A percentile compares a stretch with the other conserved stretches of the same genome.
Evolutionary conservation across 2,888 invertebrate species (phyloP).

Genomic region (Lydus trimaculatus): DNA sequence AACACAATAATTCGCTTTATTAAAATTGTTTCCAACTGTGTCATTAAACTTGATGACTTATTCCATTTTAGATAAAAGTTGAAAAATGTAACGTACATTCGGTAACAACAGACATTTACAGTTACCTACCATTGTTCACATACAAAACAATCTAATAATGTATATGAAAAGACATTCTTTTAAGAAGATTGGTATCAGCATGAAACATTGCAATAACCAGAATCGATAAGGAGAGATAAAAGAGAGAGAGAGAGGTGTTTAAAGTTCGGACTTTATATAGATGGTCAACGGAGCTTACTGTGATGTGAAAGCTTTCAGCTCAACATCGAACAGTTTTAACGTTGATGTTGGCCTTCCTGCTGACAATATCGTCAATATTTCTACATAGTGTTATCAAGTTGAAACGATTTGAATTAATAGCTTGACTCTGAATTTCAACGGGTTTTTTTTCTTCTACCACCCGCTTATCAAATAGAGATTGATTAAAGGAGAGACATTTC

Average conservation of each 20-base stretch:
- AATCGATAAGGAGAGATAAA: constrained; percentile 25
- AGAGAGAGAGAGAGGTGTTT: constrained; percentile 35
- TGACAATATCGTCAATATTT: constrained; percentile 39
- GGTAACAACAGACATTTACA: too few species aligned
- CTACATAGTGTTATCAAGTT: constrained; percentile 26
- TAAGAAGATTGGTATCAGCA: constrained; percentile 9
- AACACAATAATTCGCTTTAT: not conserved
- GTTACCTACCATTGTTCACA: not conserved
- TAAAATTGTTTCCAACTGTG: not conserved
- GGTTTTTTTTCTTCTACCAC: not conserved
- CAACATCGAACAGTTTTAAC: constrained; percentile 34
- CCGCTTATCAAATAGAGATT: not conserved
- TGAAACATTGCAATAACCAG: constrained; percentile 24
- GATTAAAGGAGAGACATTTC: not conserved
- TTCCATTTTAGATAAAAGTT: not conserved
- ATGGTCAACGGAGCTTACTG: constrained; percentile 39
- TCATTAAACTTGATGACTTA: not conserved
- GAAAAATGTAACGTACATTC: not conserved
- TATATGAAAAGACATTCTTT: constrained; percentile 2
- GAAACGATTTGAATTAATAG: constrained; percentile 43
- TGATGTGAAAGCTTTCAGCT: constrained; percentile 42
- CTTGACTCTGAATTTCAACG: not conserved
- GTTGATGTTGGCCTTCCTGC: constrained; percentile 43
- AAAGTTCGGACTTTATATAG: constrained; percentile 36
- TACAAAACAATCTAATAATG: not conserved